Evolutionary conservation across 2,113 vertebrate genomes (phyloP).

Genomic region (Serilophus lunatus): DNA sequence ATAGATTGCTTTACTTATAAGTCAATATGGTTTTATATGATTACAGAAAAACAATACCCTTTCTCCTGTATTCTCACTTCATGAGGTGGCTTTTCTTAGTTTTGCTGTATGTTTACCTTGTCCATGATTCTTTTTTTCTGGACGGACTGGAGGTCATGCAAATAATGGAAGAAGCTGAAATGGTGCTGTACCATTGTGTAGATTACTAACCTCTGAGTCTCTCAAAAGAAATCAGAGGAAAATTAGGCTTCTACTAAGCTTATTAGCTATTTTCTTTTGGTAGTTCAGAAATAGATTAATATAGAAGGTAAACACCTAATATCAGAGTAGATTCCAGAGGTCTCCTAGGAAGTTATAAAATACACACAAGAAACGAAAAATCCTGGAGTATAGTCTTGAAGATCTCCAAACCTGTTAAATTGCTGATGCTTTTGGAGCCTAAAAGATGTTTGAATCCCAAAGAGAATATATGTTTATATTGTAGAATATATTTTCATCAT

Average conservation of each 20-base stretch:
- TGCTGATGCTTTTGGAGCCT: not conserved
- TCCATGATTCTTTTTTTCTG: not conserved
- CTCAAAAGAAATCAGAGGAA: not conserved
- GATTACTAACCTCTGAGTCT: not conserved
- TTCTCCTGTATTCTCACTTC: not conserved
- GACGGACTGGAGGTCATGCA: not conserved
- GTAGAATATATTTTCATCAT: not conserved
- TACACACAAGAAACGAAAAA: not conserved
- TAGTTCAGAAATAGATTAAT: not conserved
- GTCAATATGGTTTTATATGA: not conserved
- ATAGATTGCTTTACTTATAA: not conserved
- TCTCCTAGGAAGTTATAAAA: not conserved
- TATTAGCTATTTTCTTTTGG: not conserved
- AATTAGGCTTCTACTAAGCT: not conserved
- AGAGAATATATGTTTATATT: not conserved
- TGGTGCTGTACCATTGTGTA: not conserved
- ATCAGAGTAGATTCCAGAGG: not conserved
- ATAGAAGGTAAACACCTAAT: not conserved
- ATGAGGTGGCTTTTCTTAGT: not conserved
- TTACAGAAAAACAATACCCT: not conserved
- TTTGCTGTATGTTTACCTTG: not conserved
- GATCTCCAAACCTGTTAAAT: not conserved
- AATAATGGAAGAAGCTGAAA: not conserved
- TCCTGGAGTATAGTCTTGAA: not conserved
- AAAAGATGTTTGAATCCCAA: not conserved